Conservation (phyloP, 2,797 vertebrate genomes). For the Lacerta bilineata region DNA sequence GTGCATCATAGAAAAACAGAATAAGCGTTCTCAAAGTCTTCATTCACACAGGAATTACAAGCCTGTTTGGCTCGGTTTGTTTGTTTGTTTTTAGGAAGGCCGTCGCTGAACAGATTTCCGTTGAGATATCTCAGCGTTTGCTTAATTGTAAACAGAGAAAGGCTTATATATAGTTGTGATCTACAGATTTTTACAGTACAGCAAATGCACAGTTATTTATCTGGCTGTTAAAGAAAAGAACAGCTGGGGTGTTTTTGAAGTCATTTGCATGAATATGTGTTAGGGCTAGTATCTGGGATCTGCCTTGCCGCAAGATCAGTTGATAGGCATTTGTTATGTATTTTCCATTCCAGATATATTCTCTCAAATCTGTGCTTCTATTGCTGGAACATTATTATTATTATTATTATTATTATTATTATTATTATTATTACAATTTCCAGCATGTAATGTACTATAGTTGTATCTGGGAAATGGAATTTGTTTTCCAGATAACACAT, state of each 20-base stretch:
- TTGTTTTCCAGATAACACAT: neutral
- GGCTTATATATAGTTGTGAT: accelerated
- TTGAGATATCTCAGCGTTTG: neutral
- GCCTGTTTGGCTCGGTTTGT: neutral
- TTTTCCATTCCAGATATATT: neutral
- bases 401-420: too few species aligned
- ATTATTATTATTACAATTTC: neutral
- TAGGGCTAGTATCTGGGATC: neutral
- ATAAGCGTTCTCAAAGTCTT: neutral
- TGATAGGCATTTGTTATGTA: neutral
- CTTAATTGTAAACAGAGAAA: neutral
- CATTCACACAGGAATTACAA: neutral
- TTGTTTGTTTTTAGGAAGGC: neutral
- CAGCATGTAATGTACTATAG: neutral
- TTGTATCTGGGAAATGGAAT: neutral
- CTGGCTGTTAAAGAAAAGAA: neutral
- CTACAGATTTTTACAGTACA: neutral
- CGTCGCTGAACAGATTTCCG: neutral
- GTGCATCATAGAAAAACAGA: neutral
- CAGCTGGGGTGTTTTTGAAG: neutral
- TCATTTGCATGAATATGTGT: conserved; percentile 1
- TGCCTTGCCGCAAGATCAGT: neutral
- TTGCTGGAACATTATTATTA: neutral
- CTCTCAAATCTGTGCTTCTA: neutral
- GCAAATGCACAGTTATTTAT: neutral